phyloP scores from a whole-genome alignment of 2,113 vertebrate genomes.

The Microcebus murinus region DNA sequence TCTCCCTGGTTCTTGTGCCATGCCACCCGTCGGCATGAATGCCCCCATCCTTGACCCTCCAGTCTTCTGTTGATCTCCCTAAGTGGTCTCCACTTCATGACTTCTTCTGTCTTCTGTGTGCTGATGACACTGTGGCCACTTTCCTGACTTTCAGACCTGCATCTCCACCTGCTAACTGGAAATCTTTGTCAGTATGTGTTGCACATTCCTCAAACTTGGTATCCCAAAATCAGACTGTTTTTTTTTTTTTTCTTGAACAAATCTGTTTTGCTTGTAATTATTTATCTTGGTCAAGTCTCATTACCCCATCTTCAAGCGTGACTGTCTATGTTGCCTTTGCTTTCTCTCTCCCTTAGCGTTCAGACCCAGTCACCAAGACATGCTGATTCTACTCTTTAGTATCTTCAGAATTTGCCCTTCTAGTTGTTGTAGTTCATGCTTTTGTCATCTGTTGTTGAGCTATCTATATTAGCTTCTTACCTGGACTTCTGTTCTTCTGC shows the following conservation, averaged over 20 bases:
- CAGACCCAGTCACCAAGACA: not conserved
- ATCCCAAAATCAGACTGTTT: not conserved
- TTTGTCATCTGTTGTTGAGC: not conserved
- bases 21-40: fast-evolving
- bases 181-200: not conserved
- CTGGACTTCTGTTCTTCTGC: not conserved
- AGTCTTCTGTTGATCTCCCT: not conserved
- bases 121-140: too few species aligned
- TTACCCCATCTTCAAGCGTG: not conserved
- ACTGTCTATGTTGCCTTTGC: not conserved
- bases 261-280: not conserved
- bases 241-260: not conserved
- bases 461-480: not conserved
- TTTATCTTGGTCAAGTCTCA: not conserved
- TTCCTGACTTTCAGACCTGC: not conserved
- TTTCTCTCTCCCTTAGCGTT: not conserved
- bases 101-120: not conserved
- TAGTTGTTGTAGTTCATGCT: not conserved
- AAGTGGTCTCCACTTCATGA: not conserved
- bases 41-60: not conserved
- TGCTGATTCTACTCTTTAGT: not conserved
- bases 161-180: not conserved
- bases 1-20: not conserved
- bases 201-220: not conserved
- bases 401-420: not conserved